Conservation (phyloP, 2,113 vertebrate genomes). For the Sylvia atricapilla region DNA sequence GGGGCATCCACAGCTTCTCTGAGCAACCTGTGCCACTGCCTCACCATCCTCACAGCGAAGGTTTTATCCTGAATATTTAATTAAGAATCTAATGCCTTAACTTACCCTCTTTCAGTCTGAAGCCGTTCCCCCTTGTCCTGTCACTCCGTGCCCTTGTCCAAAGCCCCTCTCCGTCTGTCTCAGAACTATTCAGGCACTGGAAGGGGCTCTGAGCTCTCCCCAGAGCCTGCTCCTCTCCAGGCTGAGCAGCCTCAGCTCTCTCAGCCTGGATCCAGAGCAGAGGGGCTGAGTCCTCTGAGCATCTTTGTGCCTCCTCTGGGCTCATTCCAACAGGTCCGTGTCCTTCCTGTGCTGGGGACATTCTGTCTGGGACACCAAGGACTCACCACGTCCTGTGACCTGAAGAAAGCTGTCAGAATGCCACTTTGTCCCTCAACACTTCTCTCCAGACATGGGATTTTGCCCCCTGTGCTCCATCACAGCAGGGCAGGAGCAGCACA, state of each 20-base stretch:
- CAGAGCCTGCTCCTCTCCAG: background rate
- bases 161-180: background rate
- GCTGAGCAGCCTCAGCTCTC: background rate
- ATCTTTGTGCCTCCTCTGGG: background rate
- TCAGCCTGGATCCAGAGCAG: background rate
- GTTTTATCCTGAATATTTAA: too few species aligned
- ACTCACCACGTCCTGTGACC: background rate
- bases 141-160: background rate
- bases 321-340: background rate
- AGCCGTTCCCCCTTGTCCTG: too few species aligned
- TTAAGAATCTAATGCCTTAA: background rate
- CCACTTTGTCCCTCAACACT: background rate
- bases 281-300: background rate
- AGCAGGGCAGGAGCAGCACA: background rate
- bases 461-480: background rate
- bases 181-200: background rate
- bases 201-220: background rate
- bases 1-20: background rate
- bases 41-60: background rate
- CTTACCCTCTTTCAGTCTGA: background rate
- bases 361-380: background rate
- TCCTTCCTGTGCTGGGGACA: background rate
- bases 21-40: background rate
- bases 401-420: background rate
- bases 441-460: rapidly evolving